Percentiles rank a stretch among this genome's conserved stretches.
These are phyloP conservation scores for Bradypodion pumilum DNA, from an alignment of 2,797 vertebrate genomes.

Conservation along the genomic window DNA sequence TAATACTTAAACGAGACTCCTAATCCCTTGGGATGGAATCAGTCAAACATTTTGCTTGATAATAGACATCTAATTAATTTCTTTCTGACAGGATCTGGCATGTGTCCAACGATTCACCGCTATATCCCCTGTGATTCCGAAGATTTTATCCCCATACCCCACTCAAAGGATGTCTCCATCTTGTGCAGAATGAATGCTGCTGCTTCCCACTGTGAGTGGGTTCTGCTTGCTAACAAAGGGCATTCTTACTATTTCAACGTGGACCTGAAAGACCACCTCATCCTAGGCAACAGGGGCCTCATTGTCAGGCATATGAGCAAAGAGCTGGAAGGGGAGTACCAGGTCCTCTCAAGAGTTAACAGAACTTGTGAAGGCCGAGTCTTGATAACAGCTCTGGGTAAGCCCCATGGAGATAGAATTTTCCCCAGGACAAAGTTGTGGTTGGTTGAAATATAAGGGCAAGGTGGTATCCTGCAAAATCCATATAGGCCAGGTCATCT, in stretches of 20 bases:
- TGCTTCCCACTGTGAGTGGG: slow-evolving; percentile 1
- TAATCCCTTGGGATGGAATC: background rate
- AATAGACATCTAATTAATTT: background rate
- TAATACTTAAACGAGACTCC: background rate
- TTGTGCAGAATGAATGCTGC: slow-evolving; percentile 12
- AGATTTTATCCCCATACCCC: slow-evolving; percentile 1
- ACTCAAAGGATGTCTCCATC: background rate
- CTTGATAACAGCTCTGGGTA: slow-evolving; percentile 26
- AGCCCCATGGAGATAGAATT: too few relatives aligned
- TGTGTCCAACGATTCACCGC: background rate
- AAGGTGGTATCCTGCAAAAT: background rate
- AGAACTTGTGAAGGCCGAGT: slow-evolving; percentile 18
- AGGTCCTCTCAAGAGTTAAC: slow-evolving; percentile 17
- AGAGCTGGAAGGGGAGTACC: slow-evolving; percentile 35
- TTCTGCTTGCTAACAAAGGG: background rate
- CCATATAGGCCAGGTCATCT: too few relatives aligned
- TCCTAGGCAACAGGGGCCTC: background rate
- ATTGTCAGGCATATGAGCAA: slow-evolving; percentile 10
- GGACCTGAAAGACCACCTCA: slow-evolving; percentile 5
- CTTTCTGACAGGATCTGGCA: background rate
- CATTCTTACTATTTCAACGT: slow-evolving; percentile 20
- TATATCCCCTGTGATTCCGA: background rate
- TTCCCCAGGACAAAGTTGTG: background rate
- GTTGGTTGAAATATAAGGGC: background rate
- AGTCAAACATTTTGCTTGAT: background rate